A percentile compares a stretch with the other conserved stretches of the same genome.
These are phyloP conservation scores for Lutjanus erythropterus DNA, from an alignment of 2,113 vertebrate genomes.

Conservation along the genomic window DNA sequence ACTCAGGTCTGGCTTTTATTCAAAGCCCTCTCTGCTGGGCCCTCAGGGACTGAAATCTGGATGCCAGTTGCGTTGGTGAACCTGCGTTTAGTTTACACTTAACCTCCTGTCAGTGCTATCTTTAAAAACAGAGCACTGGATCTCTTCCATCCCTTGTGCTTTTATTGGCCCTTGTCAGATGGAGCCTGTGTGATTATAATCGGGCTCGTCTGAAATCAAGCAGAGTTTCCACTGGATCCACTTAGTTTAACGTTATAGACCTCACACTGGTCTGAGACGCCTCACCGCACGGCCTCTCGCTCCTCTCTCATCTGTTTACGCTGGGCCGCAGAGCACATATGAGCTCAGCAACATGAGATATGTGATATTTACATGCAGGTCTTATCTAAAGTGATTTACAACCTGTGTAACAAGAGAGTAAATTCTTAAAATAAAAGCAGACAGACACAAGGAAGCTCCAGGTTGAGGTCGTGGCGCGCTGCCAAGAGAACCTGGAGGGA, in stretches of 20 bases:
- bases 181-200: constrained; percentile 27
- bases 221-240: constrained; percentile 55
- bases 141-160: constrained; percentile 45
- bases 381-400: constrained; percentile 20
- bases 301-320: not conserved
- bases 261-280: constrained; percentile 34
- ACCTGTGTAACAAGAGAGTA: too few relatives aligned
- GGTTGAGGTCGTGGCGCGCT: not conserved
- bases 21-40: constrained; percentile 1
- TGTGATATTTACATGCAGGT: constrained; percentile 6
- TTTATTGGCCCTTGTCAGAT: constrained; percentile 50
- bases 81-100: constrained; percentile 50
- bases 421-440: not conserved
- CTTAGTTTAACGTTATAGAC: constrained; percentile 30
- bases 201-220: constrained; percentile 20
- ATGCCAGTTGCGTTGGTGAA: constrained; percentile 32
- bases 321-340: not conserved
- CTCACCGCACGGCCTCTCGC: not conserved
- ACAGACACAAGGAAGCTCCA: not conserved
- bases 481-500: not conserved
- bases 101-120: constrained; percentile 32
- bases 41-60: constrained; percentile 33
- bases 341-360: not conserved
- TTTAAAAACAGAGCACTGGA: constrained; percentile 13
- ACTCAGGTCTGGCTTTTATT: constrained; percentile 28